Conservation (phyloP, 2,888 invertebrate genomes). For the Drosophila meridionalis region DNA sequence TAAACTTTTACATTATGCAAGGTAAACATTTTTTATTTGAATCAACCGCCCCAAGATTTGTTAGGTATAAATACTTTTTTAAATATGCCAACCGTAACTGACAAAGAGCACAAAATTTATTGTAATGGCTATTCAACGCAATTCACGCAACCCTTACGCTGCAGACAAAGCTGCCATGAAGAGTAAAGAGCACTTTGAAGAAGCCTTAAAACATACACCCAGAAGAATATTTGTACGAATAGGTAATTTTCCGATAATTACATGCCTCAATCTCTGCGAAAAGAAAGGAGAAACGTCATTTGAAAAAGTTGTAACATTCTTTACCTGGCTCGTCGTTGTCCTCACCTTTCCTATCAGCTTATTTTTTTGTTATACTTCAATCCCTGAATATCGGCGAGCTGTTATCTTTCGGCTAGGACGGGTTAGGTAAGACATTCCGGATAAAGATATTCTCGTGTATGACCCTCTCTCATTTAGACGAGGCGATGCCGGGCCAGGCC, state of each 20-base stretch:
- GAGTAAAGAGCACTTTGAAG: no score
- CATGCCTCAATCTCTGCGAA: slow-evolving; percentile 26
- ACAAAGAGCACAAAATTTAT: slow-evolving; percentile 12
- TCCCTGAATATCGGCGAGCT: slow-evolving; percentile 87
- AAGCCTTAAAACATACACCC: neutral
- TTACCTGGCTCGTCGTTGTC: slow-evolving; percentile 47
- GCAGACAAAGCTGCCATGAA: no score
- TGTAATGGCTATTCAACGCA: slow-evolving; percentile 10
- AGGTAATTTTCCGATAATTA: slow-evolving; percentile 14
- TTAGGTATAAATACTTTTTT: neutral
- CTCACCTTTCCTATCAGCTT: slow-evolving; percentile 76
- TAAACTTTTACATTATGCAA: neutral
- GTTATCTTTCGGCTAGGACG: slow-evolving; percentile 88
- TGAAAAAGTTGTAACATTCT: slow-evolving; percentile 26
- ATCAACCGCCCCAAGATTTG: slow-evolving; percentile 3
- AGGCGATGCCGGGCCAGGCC: slow-evolving; percentile 86
- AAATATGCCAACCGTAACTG: neutral
- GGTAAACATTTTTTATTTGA: neutral
- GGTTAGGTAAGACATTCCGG: slow-evolving; percentile 56
- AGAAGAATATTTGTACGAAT: neutral
- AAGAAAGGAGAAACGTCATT: slow-evolving; percentile 11
- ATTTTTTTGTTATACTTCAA: slow-evolving; percentile 80
- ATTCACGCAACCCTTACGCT: neutral
- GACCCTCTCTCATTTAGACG: slow-evolving; percentile 32
- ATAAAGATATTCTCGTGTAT: neutral